Evolutionary conservation across 2,797 vertebrate genomes (phyloP).

Genomic region (Cryptoblepharus egeriae): DNA sequence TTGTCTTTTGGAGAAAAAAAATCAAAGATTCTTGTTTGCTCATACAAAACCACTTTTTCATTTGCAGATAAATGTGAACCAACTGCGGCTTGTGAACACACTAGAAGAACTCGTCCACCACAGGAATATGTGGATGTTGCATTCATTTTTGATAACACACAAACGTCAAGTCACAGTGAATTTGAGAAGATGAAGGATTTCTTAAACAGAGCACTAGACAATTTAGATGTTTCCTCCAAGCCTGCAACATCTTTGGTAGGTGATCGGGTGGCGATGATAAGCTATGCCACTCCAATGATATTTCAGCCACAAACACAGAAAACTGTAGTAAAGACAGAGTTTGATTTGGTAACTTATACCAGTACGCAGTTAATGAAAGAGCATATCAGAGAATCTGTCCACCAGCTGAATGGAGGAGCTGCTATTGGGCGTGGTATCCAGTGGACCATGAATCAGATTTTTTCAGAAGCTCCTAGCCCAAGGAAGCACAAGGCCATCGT

Average conservation of each 20-base stretch:
- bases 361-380: conserved; percentile 62
- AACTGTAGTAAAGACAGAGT: conserved; percentile 65
- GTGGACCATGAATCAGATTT: conserved; percentile 71
- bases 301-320: conserved; percentile 43
- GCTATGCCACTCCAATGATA: conserved; percentile 39
- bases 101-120: not conserved
- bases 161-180: conserved; percentile 45
- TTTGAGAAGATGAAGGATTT: conserved; percentile 69
- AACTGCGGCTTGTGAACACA: conserved; percentile 51
- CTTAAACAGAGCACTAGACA: conserved; percentile 62
- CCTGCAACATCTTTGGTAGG: conserved; percentile 52
- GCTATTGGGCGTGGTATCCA: conserved; percentile 62
- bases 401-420: conserved; percentile 48
- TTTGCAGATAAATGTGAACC: conserved; percentile 71
- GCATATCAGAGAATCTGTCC: conserved; percentile 51
- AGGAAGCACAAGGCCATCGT: conserved; percentile 72
- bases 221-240: conserved; percentile 59
- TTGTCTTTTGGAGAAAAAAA: no score
- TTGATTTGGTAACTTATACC: conserved; percentile 67
- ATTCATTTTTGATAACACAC: conserved; percentile 73
- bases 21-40: no score
- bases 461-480: conserved; percentile 49
- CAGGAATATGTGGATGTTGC: conserved; percentile 61
- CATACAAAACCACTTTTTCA: conserved; percentile 3
- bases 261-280: conserved; percentile 73